phyloP scores from a whole-genome alignment of 1,140 invertebrate species.

The Apis florea region DNA sequence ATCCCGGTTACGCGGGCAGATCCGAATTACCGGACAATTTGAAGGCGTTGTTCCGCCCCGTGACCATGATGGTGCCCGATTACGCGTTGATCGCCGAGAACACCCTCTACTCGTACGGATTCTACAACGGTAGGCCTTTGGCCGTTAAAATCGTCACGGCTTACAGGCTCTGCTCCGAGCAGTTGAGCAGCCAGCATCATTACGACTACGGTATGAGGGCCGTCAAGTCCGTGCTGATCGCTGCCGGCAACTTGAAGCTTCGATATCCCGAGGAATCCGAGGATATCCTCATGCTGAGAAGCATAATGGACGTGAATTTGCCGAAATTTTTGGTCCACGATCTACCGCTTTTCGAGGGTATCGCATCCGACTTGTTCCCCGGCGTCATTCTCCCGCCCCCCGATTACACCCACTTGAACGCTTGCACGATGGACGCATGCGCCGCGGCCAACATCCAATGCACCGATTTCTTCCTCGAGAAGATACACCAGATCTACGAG shows the following conservation, averaged over 20 bases:
- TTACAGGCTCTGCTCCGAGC: slow-evolving; percentile 95
- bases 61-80: slow-evolving; percentile 99
- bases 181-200: slow-evolving; percentile 95
- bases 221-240: slow-evolving; percentile 93
- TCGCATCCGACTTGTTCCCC: slow-evolving; percentile 96
- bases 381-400: slow-evolving; percentile 89
- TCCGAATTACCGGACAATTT: slow-evolving; percentile 96
- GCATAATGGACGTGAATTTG: slow-evolving; percentile 96
- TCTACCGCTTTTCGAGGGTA: slow-evolving; percentile 91
- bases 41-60: slow-evolving; percentile 95
- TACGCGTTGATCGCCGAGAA: slow-evolving; percentile 97
- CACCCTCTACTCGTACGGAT: slow-evolving; percentile 95
- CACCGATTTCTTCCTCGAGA: slow-evolving; percentile 93
- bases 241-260: slow-evolving; percentile 94
- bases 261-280: slow-evolving; percentile 92
- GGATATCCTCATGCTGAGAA: slow-evolving; percentile 90
- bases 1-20: slow-evolving; percentile 94
- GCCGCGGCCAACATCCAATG: slow-evolving; percentile 90
- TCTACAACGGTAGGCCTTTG: slow-evolving; percentile 92
- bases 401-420: slow-evolving; percentile 83
- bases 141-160: slow-evolving; percentile 97
- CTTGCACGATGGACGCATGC: slow-evolving; percentile 85
- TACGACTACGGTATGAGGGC: slow-evolving; percentile 97
- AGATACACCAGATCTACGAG: slow-evolving; percentile 95
- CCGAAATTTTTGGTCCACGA: slow-evolving; percentile 95